These are phyloP conservation scores for Acanthosoma haemorrhoidale DNA, from an alignment of 2,888 invertebrate genomes.

Conservation along the genomic window DNA sequence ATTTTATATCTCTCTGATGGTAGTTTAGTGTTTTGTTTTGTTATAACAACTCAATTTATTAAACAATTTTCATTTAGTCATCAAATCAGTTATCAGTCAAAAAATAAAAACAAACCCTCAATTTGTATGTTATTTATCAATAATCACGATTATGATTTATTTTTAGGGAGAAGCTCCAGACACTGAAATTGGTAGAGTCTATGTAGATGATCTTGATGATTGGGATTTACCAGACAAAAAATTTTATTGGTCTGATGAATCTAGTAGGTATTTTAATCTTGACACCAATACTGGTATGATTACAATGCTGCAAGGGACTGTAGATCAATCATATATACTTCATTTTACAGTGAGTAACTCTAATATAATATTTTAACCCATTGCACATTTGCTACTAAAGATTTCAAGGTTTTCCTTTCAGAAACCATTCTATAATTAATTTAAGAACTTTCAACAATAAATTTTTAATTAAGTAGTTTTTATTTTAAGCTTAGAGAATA, in stretches of 20 bases:
- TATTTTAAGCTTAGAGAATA: background rate
- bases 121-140: background rate
- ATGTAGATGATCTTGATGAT: constrained; percentile 90
- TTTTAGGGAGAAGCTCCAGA: constrained; percentile 67
- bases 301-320: constrained; percentile 71
- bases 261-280: constrained; percentile 64
- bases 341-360: constrained; percentile 59
- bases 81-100: too few relatives aligned
- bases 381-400: too few relatives aligned
- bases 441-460: background rate
- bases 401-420: too few relatives aligned
- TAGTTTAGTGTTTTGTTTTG: too few relatives aligned
- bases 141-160: constrained; percentile 11
- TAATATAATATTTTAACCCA: too few relatives aligned
- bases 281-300: constrained; percentile 78
- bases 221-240: constrained; percentile 93
- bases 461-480: background rate
- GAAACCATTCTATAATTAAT: too few relatives aligned
- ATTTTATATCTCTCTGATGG: too few relatives aligned
- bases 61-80: too few relatives aligned
- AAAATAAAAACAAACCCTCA: too few relatives aligned
- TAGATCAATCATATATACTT: constrained; percentile 68
- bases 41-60: too few relatives aligned
- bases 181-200: constrained; percentile 83
- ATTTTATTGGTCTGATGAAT: constrained; percentile 63